These are phyloP conservation scores for Sternotherus odoratus DNA, from an alignment of 2,797 vertebrate genomes.

Conservation along the genomic window DNA sequence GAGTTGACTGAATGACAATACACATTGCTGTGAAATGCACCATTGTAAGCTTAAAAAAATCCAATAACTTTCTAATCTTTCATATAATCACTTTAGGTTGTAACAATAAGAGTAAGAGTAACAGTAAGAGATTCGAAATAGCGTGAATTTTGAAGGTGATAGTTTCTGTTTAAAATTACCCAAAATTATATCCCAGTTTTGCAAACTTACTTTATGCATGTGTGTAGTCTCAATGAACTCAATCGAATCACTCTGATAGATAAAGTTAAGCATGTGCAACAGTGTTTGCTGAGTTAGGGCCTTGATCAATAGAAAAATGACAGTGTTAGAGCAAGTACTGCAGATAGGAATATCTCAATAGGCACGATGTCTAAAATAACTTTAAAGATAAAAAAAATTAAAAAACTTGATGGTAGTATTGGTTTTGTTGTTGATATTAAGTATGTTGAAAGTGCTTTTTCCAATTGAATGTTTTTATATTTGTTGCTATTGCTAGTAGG, in stretches of 20 bases:
- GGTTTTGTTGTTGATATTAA: neutral
- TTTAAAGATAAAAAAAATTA: too few species aligned
- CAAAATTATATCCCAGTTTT: constrained; percentile 41
- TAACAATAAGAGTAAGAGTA: neutral
- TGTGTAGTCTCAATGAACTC: neutral
- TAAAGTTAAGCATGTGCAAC: constrained; percentile 23
- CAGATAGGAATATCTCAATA: neutral
- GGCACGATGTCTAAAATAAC: neutral
- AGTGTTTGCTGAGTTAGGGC: neutral
- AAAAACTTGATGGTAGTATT: neutral
- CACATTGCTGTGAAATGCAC: neutral
- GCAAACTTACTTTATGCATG: constrained; percentile 55
- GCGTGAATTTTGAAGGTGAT: constrained; percentile 42
- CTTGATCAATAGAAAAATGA: neutral
- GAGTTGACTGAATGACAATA: neutral
- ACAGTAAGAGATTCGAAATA: neutral
- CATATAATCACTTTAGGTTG: neutral
- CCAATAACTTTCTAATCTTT: neutral
- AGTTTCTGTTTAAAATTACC: too few species aligned
- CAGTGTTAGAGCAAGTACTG: neutral
- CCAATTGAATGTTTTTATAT: neutral
- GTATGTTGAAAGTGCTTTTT: neutral
- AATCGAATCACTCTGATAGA: neutral
- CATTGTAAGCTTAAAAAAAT: neutral
- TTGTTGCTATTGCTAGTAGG: neutral